These are phyloP conservation scores for Onychostruthus taczanowskii DNA, from an alignment of 2,113 vertebrate genomes.

Conservation along the genomic window DNA sequence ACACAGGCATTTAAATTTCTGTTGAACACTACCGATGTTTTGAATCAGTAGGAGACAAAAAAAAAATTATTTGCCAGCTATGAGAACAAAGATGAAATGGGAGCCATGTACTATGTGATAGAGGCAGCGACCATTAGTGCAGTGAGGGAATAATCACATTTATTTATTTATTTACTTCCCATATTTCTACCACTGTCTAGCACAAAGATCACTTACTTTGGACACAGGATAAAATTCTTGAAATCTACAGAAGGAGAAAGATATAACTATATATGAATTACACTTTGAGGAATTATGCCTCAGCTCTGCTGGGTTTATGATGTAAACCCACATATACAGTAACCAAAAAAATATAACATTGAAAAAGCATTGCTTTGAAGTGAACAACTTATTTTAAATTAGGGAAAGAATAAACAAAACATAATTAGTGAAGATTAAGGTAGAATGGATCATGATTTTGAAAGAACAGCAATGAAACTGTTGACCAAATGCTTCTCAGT, in stretches of 20 bases:
- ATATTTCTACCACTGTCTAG: not conserved
- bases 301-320: not conserved
- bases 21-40: not conserved
- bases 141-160: not conserved
- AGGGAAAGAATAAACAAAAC: not conserved
- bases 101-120: not conserved
- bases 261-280: not conserved
- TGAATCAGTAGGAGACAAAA: not conserved
- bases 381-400: not conserved
- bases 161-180: not conserved
- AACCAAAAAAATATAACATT: not conserved
- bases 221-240: not conserved
- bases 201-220: not conserved
- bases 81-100: not conserved
- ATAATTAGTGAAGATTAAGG: not conserved
- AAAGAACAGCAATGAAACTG: not conserved
- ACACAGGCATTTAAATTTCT: not conserved
- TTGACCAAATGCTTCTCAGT: not conserved
- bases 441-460: not conserved
- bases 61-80: not conserved
- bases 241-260: not conserved
- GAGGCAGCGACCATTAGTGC: not conserved
- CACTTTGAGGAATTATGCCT: not conserved
- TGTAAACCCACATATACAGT: not conserved
- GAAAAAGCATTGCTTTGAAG: not conserved